Evolutionary conservation across 2,888 invertebrate genomes (phyloP).

Genomic region (Pardosa pseudoannulata): DNA sequence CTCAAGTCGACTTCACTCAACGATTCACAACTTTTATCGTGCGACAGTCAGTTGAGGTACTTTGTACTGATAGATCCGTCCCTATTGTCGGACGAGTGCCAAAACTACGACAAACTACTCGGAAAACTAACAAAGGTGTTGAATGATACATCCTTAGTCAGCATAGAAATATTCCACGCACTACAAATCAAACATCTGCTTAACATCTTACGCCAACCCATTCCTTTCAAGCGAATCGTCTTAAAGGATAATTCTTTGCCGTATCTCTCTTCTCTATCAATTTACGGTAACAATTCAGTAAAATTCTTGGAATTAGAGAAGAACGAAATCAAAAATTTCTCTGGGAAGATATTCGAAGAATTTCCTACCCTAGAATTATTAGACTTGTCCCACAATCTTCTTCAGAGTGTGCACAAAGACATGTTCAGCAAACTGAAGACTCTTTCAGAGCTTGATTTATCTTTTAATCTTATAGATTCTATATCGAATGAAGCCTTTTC

Average conservation of each 20-base stretch:
- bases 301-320: neutral
- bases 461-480: slow-evolving; percentile 23
- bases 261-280: neutral
- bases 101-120: neutral
- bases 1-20: neutral
- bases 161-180: neutral
- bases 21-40: slow-evolving; percentile 14
- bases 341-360: neutral
- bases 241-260: neutral
- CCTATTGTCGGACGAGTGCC: slow-evolving; percentile 12
- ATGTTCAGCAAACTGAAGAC: neutral
- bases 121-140: neutral
- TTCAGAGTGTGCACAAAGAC: neutral
- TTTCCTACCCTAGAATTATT: neutral
- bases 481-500: slow-evolving; percentile 19
- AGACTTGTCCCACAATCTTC: slow-evolving; percentile 39
- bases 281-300: neutral
- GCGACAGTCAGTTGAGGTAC: slow-evolving; percentile 13
- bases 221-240: too few relatives aligned
- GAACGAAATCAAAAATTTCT: slow-evolving; percentile 13
- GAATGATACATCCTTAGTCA: neutral
- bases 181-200: neutral
- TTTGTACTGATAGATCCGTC: slow-evolving; percentile 4
- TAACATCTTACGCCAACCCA: neutral
- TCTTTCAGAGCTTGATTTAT: slow-evolving; percentile 28